Base-by-base conservation (phyloP, 2,888 invertebrate genomes). In the Operophtera brumata region DNA sequence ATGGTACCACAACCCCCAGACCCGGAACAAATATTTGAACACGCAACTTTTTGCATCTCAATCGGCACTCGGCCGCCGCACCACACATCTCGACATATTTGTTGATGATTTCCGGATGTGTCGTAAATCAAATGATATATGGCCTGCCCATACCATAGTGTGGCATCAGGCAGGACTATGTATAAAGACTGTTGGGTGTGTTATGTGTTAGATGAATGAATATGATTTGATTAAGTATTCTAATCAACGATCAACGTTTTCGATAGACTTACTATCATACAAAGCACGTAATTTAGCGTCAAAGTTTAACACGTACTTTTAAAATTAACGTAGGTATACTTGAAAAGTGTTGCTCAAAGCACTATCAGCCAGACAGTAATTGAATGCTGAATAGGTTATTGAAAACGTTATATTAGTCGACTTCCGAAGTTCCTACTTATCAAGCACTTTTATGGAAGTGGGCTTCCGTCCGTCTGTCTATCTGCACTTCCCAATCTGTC, bases 391-490 rank as follows among this genome's bases (percentile, higher is more conserved):
- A 67, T 62, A 64, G 64, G 64, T 68, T 65, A 63, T 61, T 66
- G 61, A 62, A 61, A 66, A 57, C 57, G 49, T 52, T 50, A 63
- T 67, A 64, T 75, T 75, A 71, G 71, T 77, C 77, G 73, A 70
- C 77, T 77, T 77, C 77, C 77, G 71, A 73, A 70, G 70, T 73
- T 69, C 67, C 74, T 71, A 74, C 68, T 70, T 75, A 77, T 75
- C 71, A 73, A 70, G 65, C 70, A 67, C 73, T 75, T 67, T 54
- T 59, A 71, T 71, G 77, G 77, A 77, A 75, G 77, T 76, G 63
- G 55, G 69, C 63, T 77, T 77, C 77, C 77, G 76, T 71, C 69
- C 66, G 60, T 46, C 44, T 55, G 52, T 61, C 57, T 59, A 50
- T 51, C 50, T 46, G 47, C 44, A 46, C 39, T 46, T 10, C 10